Base-by-base conservation (phyloP, 2,113 vertebrate genomes). In the Gorilla gorilla region DNA sequence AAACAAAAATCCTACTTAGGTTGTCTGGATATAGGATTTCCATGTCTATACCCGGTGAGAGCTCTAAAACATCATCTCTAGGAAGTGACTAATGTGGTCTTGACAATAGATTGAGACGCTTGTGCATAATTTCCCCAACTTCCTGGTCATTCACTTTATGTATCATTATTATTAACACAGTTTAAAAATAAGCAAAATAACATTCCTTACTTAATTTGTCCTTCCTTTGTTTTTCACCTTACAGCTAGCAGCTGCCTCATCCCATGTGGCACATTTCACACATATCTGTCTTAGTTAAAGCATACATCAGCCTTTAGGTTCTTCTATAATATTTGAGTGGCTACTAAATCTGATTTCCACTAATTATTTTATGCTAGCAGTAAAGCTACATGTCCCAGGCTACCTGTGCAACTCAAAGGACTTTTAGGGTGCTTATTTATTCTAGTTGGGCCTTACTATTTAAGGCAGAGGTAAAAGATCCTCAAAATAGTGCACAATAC, bases 81-180 rank as follows among this genome's bases (percentile, higher is more conserved):
- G 96, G 96, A 97, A 96, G 81, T 97, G 96, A 97, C 95, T 96
- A 84, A 97, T 89, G 83, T 76, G 59, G 17, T 40, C 76, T 81
- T 79, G 66, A 97, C 87, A 97, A 97, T 91, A 91, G 93, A 96
- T 79, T 90, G 76, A 94, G 79, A 91, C 40, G 89, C 18, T 43
- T 83, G 18, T 48, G 57, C 68, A 86, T 86, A 87, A 97, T 91
- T 97, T 94, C 78, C 95, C 30, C 38, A 14, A 78, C 80, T 96
- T 97, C 96, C 96, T 96, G 97, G 76, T 95, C 92, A 92, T 97
- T 97, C n/a, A 75, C 10, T 61, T 91, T 84, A 85, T 93, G 83
- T 88, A 78, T 25, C 32, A 32, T 97, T 90, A 87, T 70, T 64
- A 87, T 85, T 68, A 17, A 94, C 64, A 84, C 35, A 59, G 45